phyloP scores from a whole-genome alignment of 2,113 vertebrate species.

The Bettongia penicillata region DNA sequence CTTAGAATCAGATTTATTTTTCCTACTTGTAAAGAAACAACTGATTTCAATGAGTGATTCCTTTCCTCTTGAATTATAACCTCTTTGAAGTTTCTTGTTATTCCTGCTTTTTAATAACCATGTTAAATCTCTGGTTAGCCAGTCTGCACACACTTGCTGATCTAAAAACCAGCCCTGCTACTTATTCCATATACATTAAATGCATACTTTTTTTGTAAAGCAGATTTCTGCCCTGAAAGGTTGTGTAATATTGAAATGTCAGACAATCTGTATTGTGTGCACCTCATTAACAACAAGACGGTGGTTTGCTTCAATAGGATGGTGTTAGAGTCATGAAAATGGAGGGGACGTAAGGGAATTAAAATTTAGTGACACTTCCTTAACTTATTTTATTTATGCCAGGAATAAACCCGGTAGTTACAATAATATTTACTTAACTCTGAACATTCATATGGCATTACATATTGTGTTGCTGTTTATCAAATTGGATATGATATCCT shows the following conservation, averaged over 20 bases:
- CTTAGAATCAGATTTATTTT: conserved; percentile 19
- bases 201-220: conserved; percentile 22
- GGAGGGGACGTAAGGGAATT: conserved; percentile 35
- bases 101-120: conserved; percentile 42
- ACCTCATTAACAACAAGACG: conserved; percentile 32
- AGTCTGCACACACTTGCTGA: conserved; percentile 34
- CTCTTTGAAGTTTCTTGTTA: neutral
- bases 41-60: neutral
- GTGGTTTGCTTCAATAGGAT: conserved; percentile 34
- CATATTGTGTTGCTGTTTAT: conserved; percentile 18
- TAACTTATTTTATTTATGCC: conserved; percentile 48
- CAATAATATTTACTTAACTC: conserved; percentile 49
- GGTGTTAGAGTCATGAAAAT: conserved; percentile 28
- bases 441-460: conserved; percentile 37
- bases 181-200: conserved; percentile 33
- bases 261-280: conserved; percentile 13
- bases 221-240: conserved; percentile 29
- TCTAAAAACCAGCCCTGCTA: conserved; percentile 37
- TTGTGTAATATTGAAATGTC: conserved; percentile 7
- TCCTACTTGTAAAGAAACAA: conserved; percentile 45
- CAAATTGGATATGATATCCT: conserved; percentile 43
- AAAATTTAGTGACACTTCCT: conserved; percentile 32
- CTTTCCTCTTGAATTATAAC: conserved; percentile 19
- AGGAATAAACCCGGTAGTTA: conserved; percentile 16
- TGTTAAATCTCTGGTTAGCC: neutral